Percentiles rank a stretch among this genome's conserved stretches.
Evolutionary conservation across 2,888 invertebrate genomes (phyloP).

Genomic region (Sinotaia quadrata): DNA sequence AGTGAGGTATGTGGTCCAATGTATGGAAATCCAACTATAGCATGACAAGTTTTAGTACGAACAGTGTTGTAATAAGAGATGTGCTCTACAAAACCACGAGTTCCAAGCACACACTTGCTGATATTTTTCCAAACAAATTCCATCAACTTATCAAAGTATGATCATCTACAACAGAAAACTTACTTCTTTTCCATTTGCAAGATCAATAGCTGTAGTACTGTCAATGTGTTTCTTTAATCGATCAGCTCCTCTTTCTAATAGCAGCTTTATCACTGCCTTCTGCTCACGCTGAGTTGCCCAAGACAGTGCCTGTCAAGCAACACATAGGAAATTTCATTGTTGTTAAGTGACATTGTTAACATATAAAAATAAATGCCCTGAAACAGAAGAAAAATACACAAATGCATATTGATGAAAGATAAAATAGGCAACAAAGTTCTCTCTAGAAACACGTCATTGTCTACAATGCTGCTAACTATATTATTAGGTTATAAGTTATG

Average conservation of each 20-base stretch:
- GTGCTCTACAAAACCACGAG: too few species aligned
- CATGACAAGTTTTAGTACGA: too few species aligned
- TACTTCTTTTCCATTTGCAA: constrained; percentile 58
- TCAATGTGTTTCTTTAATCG: constrained; percentile 51
- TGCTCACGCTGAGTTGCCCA: constrained; percentile 70
- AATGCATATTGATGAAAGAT: too few species aligned
- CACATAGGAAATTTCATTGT: not conserved
- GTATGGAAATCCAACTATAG: too few species aligned
- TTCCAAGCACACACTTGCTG: too few species aligned
- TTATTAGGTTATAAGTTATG: too few species aligned
- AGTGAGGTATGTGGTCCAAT: too few species aligned
- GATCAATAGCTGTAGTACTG: constrained; percentile 62
- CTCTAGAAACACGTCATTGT: too few species aligned
- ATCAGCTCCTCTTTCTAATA: constrained; percentile 66
- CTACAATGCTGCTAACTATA: too few species aligned
- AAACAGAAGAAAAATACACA: too few species aligned
- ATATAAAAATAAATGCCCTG: not conserved
- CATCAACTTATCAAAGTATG: not conserved
- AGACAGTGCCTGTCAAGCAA: constrained; percentile 63
- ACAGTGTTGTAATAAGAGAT: too few species aligned
- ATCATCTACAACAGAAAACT: not conserved
- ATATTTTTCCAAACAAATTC: too few species aligned
- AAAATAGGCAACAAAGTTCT: not conserved
- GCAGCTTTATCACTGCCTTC: constrained; percentile 57
- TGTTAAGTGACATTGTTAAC: not conserved